A percentile compares a stretch with the other conserved stretches of the same genome.
Evolutionary conservation across 2,113 vertebrate species (phyloP).

Genomic region (Scortum barcoo): DNA sequence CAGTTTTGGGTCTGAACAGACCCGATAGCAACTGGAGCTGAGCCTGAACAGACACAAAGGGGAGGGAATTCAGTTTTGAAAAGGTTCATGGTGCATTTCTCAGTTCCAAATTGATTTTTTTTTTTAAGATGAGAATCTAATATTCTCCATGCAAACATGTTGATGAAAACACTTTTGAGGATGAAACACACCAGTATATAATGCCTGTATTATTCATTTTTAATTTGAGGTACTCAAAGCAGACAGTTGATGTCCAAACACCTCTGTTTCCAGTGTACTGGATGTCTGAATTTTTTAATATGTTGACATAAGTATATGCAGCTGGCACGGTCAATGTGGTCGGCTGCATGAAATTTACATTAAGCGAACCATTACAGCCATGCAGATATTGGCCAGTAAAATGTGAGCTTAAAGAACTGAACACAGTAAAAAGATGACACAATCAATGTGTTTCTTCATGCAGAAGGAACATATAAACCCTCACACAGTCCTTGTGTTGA

Average conservation of each 20-base stretch:
- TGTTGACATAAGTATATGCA: neutral
- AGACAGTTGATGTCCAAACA: neutral
- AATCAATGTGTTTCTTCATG: too few relatives aligned
- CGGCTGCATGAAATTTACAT: neutral
- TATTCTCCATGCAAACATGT: neutral
- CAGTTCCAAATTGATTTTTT: neutral
- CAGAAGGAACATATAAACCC: too few relatives aligned
- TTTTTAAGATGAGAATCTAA: neutral
- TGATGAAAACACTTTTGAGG: neutral
- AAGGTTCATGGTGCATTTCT: neutral
- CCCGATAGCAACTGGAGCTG: neutral
- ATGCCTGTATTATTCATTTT: constrained; percentile 6
- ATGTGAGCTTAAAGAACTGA: too few relatives aligned
- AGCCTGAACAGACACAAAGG: neutral
- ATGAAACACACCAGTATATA: neutral
- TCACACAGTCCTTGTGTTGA: too few relatives aligned
- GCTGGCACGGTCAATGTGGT: neutral
- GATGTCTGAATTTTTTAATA: neutral
- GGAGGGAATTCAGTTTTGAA: neutral
- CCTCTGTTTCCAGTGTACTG: too few relatives aligned
- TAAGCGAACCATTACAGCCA: too few relatives aligned
- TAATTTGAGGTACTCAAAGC: neutral
- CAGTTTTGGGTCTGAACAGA: neutral
- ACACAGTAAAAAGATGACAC: too few relatives aligned
- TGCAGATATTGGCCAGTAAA: too few relatives aligned